A percentile compares a stretch with the other conserved stretches of the same genome.
These are phyloP conservation scores for Myrmophylax atrothorax DNA, from an alignment of 2,113 vertebrate species.

Conservation along the genomic window DNA sequence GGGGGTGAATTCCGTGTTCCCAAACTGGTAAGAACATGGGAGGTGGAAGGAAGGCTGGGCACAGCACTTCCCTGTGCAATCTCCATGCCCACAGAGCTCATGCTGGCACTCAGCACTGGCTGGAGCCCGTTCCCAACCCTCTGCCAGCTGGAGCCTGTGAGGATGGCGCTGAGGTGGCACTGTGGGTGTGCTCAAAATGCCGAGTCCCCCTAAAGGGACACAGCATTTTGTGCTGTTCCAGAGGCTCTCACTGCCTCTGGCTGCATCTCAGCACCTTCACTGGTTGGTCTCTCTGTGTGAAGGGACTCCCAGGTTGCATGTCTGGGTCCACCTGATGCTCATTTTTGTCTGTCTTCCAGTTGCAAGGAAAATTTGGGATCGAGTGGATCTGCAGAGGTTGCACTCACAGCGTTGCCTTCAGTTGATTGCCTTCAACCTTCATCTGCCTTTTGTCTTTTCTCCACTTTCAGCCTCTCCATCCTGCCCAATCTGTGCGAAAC, in stretches of 20 bases:
- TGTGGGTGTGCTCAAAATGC: background rate
- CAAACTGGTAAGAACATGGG: accelerated
- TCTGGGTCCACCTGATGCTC: background rate
- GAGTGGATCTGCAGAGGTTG: background rate
- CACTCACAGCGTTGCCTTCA: accelerated
- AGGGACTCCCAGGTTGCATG: background rate
- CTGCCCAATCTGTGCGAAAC: background rate
- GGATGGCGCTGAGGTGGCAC: background rate
- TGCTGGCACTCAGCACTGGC: background rate
- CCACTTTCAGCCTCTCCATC: background rate
- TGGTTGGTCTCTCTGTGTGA: too few species aligned
- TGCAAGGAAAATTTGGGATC: background rate
- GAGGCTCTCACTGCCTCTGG: background rate
- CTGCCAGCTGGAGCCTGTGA: background rate
- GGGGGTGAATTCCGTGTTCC: background rate
- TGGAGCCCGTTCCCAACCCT: background rate
- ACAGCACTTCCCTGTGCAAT: accelerated
- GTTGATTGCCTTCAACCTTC: background rate
- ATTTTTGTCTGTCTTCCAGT: background rate
- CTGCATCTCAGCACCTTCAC: background rate
- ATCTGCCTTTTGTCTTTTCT: background rate
- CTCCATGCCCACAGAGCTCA: accelerated
- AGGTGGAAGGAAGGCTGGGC: background rate
- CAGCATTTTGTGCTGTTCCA: accelerated
- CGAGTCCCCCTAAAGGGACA: background rate